Evolutionary conservation across 1,140 invertebrate species (phyloP), one percentile per base, ranked within the genome.

Genomic region (Leptinotarsa texana): DNA sequence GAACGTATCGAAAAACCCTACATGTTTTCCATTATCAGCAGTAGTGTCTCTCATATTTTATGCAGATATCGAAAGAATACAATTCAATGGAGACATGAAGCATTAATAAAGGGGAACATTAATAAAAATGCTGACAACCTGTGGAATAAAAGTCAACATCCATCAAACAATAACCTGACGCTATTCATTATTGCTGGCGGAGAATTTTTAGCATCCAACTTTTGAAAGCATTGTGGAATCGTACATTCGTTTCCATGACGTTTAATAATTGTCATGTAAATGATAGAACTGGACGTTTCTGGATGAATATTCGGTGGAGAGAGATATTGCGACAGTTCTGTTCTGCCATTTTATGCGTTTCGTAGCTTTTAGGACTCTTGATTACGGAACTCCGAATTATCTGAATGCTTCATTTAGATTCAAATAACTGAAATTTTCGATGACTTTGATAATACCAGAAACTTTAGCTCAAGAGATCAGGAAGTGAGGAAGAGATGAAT

Each of bases 131-230:
- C 49, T 76, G 75, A 76, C 75, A 76, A 77, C 75, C 72, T 77
- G 72, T 77, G 72, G 75, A 74, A 76, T 76, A 73, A 77, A 74
- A 74, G 75, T 77, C 67, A 69, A 49, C 75, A 77, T 77, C 67
- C 57, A 77, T 74, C 75, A 77, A 69, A 77, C 48, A 74, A 74
- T 66, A 73, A 66, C 66, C 75, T 70, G 63, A 27, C 75, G 73
- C 63, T 57, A 57, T 72, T 18, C 51, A 57, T 57, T 57, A 57
- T 57, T 57, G 51, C n/a, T 57, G 15, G 51, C 51, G 15, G 51
- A 17, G 51, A 57, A 57, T 57, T 57, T 57, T 57, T 15, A 57
- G 5, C 51, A 57, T 57, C 13, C 15, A 57, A 57, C 51, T 57
- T 57, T 57, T 57, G 51, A 57, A 57, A 57, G 51, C 51, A n/a